Evolutionary conservation across 2,113 vertebrate species (phyloP).

Genomic region (Eira barbara): DNA sequence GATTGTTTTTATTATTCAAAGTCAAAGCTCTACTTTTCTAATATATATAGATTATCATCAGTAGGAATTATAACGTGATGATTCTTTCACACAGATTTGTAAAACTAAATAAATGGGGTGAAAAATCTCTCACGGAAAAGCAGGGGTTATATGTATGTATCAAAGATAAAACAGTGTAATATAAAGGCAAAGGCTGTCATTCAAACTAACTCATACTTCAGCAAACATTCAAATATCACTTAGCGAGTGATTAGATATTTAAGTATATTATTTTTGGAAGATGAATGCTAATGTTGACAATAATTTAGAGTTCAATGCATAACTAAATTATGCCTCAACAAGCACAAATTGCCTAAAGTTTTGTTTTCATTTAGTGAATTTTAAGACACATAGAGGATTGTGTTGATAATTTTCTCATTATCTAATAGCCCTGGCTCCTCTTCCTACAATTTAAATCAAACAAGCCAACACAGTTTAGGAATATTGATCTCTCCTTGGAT

Average conservation of each 20-base stretch:
- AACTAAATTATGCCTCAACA: slow-evolving; percentile 4
- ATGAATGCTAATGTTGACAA: background rate
- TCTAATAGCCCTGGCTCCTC: background rate
- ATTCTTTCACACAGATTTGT: background rate
- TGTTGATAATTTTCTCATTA: background rate
- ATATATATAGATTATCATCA: background rate
- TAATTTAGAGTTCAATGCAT: background rate
- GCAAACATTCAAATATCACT: background rate
- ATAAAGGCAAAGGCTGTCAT: background rate
- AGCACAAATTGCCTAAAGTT: background rate
- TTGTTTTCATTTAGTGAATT: background rate
- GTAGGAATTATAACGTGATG: background rate
- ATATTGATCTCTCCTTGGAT: background rate
- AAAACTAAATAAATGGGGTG: background rate
- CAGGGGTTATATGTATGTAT: background rate
- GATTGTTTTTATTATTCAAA: background rate
- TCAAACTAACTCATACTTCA: background rate
- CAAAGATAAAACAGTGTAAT: background rate
- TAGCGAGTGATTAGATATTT: background rate
- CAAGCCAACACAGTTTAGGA: background rate
- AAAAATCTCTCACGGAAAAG: background rate
- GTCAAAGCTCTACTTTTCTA: background rate
- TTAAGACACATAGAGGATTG: background rate
- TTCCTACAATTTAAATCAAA: background rate
- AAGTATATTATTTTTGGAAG: background rate